phyloP scores from a whole-genome alignment of 2,113 vertebrate genomes.

The Seriola rivoliana region DNA sequence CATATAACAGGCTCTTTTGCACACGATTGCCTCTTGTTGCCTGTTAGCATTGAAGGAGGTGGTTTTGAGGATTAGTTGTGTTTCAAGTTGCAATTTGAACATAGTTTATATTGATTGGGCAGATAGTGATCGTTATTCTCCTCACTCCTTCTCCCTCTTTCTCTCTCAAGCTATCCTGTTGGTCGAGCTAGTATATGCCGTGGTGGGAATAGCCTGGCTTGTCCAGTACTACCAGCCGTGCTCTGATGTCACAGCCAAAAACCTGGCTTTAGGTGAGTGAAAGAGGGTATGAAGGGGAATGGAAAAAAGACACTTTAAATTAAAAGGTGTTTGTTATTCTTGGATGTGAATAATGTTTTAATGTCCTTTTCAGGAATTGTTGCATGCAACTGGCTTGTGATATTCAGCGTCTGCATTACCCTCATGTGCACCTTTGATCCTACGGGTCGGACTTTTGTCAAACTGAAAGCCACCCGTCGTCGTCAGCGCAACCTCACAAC shows the following conservation, averaged over 20 bases:
- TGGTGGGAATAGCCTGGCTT: constrained; percentile 97
- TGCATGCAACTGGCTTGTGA: constrained; percentile 98
- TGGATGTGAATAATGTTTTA: constrained; percentile 19
- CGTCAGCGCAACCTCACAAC: constrained; percentile 96
- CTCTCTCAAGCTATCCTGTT: constrained; percentile 91
- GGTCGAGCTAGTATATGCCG: constrained; percentile 97
- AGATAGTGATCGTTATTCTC: constrained; percentile 26
- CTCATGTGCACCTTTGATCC: constrained; percentile 98
- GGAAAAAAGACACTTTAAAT: neutral
- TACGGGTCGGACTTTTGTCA: constrained; percentile 97
- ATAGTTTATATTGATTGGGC: constrained; percentile 19
- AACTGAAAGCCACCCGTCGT: constrained; percentile 95
- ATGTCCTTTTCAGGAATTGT: constrained; percentile 90
- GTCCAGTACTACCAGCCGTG: constrained; percentile 97
- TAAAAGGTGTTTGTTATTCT: neutral
- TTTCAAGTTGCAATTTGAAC: constrained; percentile 16
- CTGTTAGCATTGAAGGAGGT: neutral
- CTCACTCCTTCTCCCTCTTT: neutral
- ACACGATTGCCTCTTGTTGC: neutral
- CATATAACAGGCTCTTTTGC: neutral
- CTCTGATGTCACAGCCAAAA: constrained; percentile 96
- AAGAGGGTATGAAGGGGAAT: neutral
- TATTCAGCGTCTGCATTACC: constrained; percentile 97
- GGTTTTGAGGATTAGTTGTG: constrained; percentile 14
- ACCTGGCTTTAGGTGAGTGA: constrained; percentile 93